Evolutionary conservation across 1,140 invertebrate genomes (phyloP).

Genomic region (Heliconius hewitsoni): DNA sequence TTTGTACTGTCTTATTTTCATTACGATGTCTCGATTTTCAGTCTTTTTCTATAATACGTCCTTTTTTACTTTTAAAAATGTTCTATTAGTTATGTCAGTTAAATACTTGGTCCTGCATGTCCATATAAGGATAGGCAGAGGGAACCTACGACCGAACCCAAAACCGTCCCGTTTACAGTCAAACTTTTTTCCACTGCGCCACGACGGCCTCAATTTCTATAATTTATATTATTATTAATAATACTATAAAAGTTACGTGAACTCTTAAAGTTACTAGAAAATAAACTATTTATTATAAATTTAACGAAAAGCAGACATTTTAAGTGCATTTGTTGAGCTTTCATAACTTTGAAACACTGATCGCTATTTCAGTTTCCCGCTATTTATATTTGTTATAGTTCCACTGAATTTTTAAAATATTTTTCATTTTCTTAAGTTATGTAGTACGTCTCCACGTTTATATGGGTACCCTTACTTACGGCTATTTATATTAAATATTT

Average conservation of each 20-base stretch:
- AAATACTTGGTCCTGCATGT: too few species aligned
- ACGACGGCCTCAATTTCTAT: background rate
- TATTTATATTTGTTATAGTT: constrained; percentile 35
- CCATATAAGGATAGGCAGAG: too few species aligned
- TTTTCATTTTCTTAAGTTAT: background rate
- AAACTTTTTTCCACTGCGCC: background rate
- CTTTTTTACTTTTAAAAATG: too few species aligned
- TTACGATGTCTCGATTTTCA: too few species aligned
- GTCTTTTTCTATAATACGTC: too few species aligned
- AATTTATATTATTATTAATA: background rate
- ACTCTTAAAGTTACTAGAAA: background rate
- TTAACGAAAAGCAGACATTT: constrained; percentile 28
- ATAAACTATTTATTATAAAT: constrained; percentile 25
- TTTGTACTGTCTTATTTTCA: background rate
- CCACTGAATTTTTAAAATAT: background rate
- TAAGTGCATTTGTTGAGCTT: constrained; percentile 38
- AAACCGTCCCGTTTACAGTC: background rate
- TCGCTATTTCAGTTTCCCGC: constrained; percentile 38
- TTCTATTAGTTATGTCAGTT: too few species aligned
- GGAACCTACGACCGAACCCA: background rate
- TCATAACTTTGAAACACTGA: constrained; percentile 41
- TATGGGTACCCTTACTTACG: too few species aligned
- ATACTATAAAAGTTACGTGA: background rate
- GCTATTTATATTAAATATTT: too few species aligned
- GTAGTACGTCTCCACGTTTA: too few species aligned